These are phyloP conservation scores for Lochmaea capreae DNA, from an alignment of 2,888 invertebrate genomes.

Conservation along the genomic window DNA sequence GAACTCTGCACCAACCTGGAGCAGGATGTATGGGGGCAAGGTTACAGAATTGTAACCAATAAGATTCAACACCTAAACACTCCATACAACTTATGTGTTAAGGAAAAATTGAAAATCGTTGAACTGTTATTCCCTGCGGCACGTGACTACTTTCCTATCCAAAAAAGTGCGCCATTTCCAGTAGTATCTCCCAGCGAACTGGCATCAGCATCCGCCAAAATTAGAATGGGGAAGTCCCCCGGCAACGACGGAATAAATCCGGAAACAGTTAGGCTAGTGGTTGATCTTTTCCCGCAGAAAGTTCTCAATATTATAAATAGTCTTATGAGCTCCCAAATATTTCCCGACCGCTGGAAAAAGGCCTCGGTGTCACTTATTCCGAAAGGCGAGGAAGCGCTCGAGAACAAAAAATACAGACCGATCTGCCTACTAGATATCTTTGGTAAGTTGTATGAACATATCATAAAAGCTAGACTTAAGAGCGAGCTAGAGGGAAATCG, in stretches of 20 bases:
- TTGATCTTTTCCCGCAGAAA: neutral
- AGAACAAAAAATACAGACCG: constrained; percentile 7
- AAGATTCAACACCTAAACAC: neutral
- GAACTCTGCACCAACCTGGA: constrained; percentile 13
- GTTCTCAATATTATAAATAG: neutral
- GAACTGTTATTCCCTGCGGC: neutral
- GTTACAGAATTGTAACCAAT: constrained; percentile 9
- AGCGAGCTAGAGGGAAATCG: constrained; percentile 1
- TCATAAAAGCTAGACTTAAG: constrained; percentile 8
- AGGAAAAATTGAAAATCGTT: neutral
- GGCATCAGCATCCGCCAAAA: neutral
- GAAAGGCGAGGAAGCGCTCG: neutral
- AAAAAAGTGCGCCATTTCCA: neutral
- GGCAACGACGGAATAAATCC: constrained; percentile 16
- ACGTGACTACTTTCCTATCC: neutral
- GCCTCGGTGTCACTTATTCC: constrained; percentile 18
- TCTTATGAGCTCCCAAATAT: neutral
- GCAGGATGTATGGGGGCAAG: constrained; percentile 20
- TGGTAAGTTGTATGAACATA: constrained; percentile 6
- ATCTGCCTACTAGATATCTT: constrained; percentile 17
- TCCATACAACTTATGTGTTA: neutral
- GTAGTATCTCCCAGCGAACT: neutral
- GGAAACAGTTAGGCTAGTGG: constrained; percentile 12
- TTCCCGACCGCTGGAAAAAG: constrained; percentile 1
- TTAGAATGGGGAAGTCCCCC: constrained; percentile 15